These are phyloP conservation scores for Anthrax anthrax DNA, from an alignment of 2,888 invertebrate species.

Conservation along the genomic window DNA sequence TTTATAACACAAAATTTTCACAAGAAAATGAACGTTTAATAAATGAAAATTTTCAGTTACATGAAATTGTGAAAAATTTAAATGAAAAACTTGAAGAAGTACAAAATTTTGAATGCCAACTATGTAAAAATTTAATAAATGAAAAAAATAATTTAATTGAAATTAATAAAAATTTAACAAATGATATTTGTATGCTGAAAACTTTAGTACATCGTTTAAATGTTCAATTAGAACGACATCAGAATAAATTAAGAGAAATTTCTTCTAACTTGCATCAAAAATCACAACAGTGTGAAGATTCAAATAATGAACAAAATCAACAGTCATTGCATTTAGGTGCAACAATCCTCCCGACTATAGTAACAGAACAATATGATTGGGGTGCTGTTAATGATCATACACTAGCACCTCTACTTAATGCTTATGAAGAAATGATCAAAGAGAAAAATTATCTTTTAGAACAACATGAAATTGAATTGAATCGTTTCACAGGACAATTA, in stretches of 20 bases:
- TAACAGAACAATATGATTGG: constrained; percentile 9
- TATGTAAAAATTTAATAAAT: constrained; percentile 14
- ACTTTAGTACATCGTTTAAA: constrained; percentile 64
- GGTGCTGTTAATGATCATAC: constrained; percentile 23
- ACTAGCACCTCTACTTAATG: constrained; percentile 53
- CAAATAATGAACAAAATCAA: neutral
- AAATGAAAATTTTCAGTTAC: constrained; percentile 36
- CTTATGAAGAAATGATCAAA: constrained; percentile 61
- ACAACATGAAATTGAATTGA: constrained; percentile 56
- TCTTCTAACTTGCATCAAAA: neutral
- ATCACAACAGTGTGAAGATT: no score
- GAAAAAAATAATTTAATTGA: constrained; percentile 12
- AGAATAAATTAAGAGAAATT: constrained; percentile 46
- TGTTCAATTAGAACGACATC: constrained; percentile 61
- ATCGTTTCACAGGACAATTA: constrained; percentile 52
- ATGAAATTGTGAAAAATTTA: constrained; percentile 39
- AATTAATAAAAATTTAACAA: constrained; percentile 43
- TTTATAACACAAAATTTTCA: constrained; percentile 45
- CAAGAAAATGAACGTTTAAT: constrained; percentile 46
- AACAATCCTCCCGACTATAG: neutral
- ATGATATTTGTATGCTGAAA: constrained; percentile 60
- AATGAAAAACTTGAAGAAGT: constrained; percentile 34
- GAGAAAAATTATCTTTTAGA: constrained; percentile 60
- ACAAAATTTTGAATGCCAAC: constrained; percentile 28
- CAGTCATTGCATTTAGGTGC: neutral